Evolutionary conservation across 2,888 invertebrate genomes (phyloP), one percentile per base, ranked within the genome.

Genomic region (Hoplodrina blanda): DNA sequence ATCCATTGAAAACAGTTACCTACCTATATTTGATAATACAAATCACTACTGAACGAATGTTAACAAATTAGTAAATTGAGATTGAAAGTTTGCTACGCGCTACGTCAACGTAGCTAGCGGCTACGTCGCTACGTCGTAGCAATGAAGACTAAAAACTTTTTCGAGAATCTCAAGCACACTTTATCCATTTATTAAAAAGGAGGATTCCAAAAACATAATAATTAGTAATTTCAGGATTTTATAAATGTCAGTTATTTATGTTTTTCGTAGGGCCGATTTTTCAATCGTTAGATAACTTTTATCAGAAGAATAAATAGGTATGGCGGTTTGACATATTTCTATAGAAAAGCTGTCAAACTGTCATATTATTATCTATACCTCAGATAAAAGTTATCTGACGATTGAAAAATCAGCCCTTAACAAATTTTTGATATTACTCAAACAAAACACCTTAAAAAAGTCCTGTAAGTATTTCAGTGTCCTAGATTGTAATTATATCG

Each of bases 401-500:
- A 25, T 25, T 25, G 25, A 25, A 25, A 25, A 25, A 25, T 25
- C 25, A 25, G 25, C 25, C 25, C 2, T 2, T 17, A 17, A 2
- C 11, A 46, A 17, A 46, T 3, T 17, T 17, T 17, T 41, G 2
- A 41, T 41, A 46, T 46, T 1, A 17, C 1, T 4, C 17, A 17
- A 46, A 46, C 3, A 15, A 6, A 25, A 25, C 2, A 25, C 30
- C 4, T 0, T 19, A 54, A 49, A 17, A 4, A 49, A 56, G 4
- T 62, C 64, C 54, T 55, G 50, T 10, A 46, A 15, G 4, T 5
- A 49, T 44, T 37, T 50, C 19, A 37, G 49, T 70, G 81, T 68
- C 69, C 77, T 83, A 77, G 76, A 81, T 76, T 62, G 37, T 62
- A 46, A 46, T 46, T 46, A n/a, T 76, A 81, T 81, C 73, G 82